Base-by-base conservation (phyloP, 2,888 invertebrate genomes). In the Onchidella celtica region DNA sequence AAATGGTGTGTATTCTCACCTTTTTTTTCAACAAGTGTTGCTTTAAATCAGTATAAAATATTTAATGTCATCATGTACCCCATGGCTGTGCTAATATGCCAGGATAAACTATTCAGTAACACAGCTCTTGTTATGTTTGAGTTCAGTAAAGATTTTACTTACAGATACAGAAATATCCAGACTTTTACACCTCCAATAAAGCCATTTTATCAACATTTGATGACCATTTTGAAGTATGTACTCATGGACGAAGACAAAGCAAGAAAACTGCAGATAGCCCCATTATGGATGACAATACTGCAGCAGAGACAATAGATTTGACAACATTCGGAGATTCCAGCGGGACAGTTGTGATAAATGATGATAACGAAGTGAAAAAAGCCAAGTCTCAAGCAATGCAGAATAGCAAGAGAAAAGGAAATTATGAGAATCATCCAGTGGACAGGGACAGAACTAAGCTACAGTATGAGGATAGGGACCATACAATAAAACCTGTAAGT, bases 141-240 rank as follows among this genome's bases (percentile, higher is more conserved):
- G n/a, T n/a, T n/a, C n/a, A n/a, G n/a, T n/a, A n/a, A n/a, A n/a
- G n/a, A n/a, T 29, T 29, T 2, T 65, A 27, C 59, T 82, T 84
- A 0, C 86, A 89, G 89, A 87, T 89, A 27, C 82, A 83, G 9
- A 86, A 88, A 65, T 79, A 78, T 11, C 84, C 89, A 29, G 84
- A 84, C 36, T 86, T 83, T 55, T 89, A 89, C 83, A 85, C 88
- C 27, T 78, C 73, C n/a, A 84, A 82, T 34, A 40, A 79, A 36
- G 83, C 85, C 36, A 86, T 87, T 11, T 78, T 59, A 38, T 40
- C 77, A 17, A 59, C 81, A 2, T 78, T 85, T 79, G 55, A 68
- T 21, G 47, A 63, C 1, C 81, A 81, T 38, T 55, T 36, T 47
- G 38, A 70, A n/a, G 47, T 61, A 47, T 81, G 81, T 63, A 81